These are phyloP conservation scores for Pygoscelis adeliae DNA, from an alignment of 2,113 vertebrate species.

Conservation along the genomic window DNA sequence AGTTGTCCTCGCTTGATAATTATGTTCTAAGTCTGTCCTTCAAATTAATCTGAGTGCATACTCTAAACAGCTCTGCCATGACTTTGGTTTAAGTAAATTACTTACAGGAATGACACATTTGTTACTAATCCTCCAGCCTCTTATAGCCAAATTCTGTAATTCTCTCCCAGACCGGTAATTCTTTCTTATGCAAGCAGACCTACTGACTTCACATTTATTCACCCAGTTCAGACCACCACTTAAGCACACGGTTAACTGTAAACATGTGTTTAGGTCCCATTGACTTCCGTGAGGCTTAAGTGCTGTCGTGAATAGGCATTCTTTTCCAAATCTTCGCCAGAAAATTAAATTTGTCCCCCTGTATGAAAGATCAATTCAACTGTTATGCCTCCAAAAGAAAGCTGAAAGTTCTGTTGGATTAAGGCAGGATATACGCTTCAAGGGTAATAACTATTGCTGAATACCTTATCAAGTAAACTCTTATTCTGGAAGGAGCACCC, in stretches of 20 bases:
- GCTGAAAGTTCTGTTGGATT: neutral
- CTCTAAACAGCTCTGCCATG: neutral
- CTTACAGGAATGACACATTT: slow-evolving; percentile 73
- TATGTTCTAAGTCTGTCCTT: slow-evolving; percentile 67
- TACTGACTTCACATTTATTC: slow-evolving; percentile 52
- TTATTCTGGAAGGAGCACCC: neutral
- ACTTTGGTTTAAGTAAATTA: slow-evolving; percentile 71
- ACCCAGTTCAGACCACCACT: slow-evolving; percentile 10
- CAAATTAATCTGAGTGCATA: slow-evolving; percentile 48
- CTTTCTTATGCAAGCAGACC: slow-evolving; percentile 30
- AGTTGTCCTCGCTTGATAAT: slow-evolving; percentile 62
- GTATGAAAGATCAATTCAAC: slow-evolving; percentile 18
- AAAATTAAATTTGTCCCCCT: slow-evolving; percentile 47
- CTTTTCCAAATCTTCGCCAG: neutral
- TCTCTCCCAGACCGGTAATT: slow-evolving; percentile 47
- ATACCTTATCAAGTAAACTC: neutral
- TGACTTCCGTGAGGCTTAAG: neutral
- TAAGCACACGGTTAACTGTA: slow-evolving; percentile 46
- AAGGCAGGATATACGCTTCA: neutral
- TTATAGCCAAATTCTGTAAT: slow-evolving; percentile 38
- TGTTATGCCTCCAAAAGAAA: neutral
- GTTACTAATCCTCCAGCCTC: slow-evolving; percentile 54
- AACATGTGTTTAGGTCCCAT: slow-evolving; percentile 44
- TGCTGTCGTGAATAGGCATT: slow-evolving; percentile 17
- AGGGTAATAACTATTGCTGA: neutral